Evolutionary conservation across 1,140 invertebrate genomes (phyloP).

Genomic region (Halictus rubicundus): DNA sequence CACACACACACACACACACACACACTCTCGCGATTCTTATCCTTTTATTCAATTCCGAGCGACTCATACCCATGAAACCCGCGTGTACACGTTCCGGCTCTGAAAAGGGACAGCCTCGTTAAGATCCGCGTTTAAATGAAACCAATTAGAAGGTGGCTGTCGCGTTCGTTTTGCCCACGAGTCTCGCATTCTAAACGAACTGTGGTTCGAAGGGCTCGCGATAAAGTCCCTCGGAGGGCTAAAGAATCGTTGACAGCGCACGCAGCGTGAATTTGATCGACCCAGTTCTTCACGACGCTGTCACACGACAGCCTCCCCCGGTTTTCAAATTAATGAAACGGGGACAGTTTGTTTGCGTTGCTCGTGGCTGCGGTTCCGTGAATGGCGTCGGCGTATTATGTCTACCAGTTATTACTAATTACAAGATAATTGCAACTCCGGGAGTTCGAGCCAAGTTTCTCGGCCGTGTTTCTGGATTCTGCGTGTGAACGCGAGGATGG

Average conservation of each 20-base stretch:
- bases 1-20: too few species aligned
- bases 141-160: too few species aligned
- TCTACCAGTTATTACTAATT: slow-evolving; percentile 7
- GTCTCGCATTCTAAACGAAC: neutral
- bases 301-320: neutral
- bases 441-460: neutral
- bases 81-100: too few species aligned
- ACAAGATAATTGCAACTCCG: neutral
- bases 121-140: too few species aligned
- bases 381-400: neutral
- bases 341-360: neutral
- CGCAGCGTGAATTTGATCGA: slow-evolving; percentile 6
- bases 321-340: slow-evolving; percentile 5
- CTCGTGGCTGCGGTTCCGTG: neutral
- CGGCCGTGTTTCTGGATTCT: neutral
- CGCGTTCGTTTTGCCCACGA: neutral
- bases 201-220: too few species aligned
- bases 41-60: too few species aligned
- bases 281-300: neutral
- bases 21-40: too few species aligned
- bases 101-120: too few species aligned
- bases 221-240: too few species aligned
- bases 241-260: neutral
- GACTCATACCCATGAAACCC: too few species aligned
- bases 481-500: neutral